Percentiles rank a stretch among this genome's conserved stretches.
Evolutionary conservation across 2,113 vertebrate genomes (phyloP).

Genomic region (Conger conger): DNA sequence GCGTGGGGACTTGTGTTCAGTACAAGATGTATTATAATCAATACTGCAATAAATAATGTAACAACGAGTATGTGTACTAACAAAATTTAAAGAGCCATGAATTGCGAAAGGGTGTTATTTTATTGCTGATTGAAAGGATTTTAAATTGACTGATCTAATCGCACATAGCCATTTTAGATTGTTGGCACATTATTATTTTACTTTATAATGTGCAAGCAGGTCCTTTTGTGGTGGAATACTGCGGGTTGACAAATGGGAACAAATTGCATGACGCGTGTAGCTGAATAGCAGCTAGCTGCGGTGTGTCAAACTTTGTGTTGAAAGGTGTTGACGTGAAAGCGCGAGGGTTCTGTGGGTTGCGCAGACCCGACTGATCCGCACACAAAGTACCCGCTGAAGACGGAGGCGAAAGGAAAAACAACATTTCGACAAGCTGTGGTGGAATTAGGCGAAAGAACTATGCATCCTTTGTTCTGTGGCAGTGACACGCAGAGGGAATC

Average conservation of each 20-base stretch:
- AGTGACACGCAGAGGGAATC: constrained; percentile 57
- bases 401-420: constrained; percentile 58
- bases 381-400: constrained; percentile 69
- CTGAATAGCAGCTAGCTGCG: constrained; percentile 64
- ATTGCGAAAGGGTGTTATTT: constrained; percentile 56
- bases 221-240: constrained; percentile 64
- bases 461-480: constrained; percentile 70
- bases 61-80: constrained; percentile 51
- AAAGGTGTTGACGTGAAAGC: constrained; percentile 63
- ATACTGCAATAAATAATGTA: constrained; percentile 53
- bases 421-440: constrained; percentile 69
- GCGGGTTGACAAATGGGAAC: constrained; percentile 71
- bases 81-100: constrained; percentile 44
- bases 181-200: constrained; percentile 54
- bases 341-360: constrained; percentile 60
- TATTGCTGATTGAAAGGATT: constrained; percentile 29
- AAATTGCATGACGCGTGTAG: constrained; percentile 63
- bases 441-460: constrained; percentile 72
- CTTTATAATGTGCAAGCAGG: constrained; percentile 55
- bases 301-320: constrained; percentile 63
- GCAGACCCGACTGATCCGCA: constrained; percentile 68
- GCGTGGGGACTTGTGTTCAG: constrained; percentile 44
- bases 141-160: constrained; percentile 46
- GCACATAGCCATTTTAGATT: constrained; percentile 52
- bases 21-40: constrained; percentile 52